Conservation (phyloP, 1,140 invertebrate genomes). For the Macrobrachium rosenbergii region DNA sequence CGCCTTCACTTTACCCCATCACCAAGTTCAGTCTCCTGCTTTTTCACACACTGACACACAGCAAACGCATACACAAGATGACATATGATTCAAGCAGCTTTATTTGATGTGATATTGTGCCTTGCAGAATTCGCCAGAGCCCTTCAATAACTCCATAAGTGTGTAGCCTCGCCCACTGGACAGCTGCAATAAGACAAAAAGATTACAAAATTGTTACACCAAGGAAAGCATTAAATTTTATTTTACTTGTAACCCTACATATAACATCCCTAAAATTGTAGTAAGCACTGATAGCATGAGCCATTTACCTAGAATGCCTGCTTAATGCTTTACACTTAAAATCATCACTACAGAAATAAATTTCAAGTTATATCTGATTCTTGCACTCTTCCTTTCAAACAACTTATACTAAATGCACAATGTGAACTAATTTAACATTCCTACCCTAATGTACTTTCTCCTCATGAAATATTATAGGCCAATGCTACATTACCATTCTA, state of each 20-base stretch:
- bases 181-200: conserved; percentile 54
- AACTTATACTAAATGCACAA: too few species aligned
- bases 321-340: too few species aligned
- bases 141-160: conserved; percentile 66
- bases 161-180: conserved; percentile 66
- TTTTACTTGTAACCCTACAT: not conserved
- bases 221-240: not conserved
- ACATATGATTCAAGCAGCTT: conserved; percentile 47
- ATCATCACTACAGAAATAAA: too few species aligned
- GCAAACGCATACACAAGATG: conserved; percentile 44
- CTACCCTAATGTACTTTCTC: too few species aligned
- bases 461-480: too few species aligned
- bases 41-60: conserved; percentile 54
- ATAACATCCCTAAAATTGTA: not conserved
- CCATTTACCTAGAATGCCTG: too few species aligned
- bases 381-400: too few species aligned
- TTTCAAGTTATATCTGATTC: too few species aligned
- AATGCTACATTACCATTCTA: too few species aligned
- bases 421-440: too few species aligned
- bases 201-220: not conserved
- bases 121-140: conserved; percentile 66
- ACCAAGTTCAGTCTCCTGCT: conserved; percentile 56
- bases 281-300: too few species aligned
- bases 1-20: conserved; percentile 59
- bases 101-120: conserved; percentile 66